These are phyloP conservation scores for Erpobdella octoculata DNA, from an alignment of 2,888 invertebrate species.

Conservation along the genomic window DNA sequence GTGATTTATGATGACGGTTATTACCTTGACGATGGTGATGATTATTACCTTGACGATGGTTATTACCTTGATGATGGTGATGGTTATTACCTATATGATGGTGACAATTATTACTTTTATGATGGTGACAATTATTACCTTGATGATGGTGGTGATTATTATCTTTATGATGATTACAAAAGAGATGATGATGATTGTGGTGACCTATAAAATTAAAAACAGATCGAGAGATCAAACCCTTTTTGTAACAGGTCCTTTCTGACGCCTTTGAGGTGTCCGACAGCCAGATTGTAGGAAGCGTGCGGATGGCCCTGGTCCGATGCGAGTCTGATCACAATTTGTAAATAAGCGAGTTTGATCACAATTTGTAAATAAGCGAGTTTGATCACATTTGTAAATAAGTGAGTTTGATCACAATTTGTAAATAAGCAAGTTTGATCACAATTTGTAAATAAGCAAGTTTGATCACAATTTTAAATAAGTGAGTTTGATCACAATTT, in stretches of 20 bases:
- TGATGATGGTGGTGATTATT: not conserved
- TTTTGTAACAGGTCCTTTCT: constrained; percentile 48
- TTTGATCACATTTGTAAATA: no score
- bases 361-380: no score
- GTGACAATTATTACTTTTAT: not conserved
- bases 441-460: no score
- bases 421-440: no score
- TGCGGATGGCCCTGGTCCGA: constrained; percentile 55
- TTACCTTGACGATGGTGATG: not conserved
- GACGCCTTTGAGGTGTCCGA: constrained; percentile 55
- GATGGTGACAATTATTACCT: not conserved
- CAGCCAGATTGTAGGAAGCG: constrained; percentile 56
- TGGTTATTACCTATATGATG: not conserved
- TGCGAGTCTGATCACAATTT: not conserved
- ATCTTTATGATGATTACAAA: not conserved
- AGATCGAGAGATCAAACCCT: constrained; percentile 44
- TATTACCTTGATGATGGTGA: not conserved
- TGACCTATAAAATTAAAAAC: not conserved
- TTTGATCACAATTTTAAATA: no score
- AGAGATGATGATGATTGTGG: not conserved
- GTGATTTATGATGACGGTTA: not conserved
- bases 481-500: no score
- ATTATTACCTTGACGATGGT: not conserved
- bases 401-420: no score
- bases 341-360: no score